Conservation (phyloP, 2,888 invertebrate species). For the Cosmia trapezina region DNA sequence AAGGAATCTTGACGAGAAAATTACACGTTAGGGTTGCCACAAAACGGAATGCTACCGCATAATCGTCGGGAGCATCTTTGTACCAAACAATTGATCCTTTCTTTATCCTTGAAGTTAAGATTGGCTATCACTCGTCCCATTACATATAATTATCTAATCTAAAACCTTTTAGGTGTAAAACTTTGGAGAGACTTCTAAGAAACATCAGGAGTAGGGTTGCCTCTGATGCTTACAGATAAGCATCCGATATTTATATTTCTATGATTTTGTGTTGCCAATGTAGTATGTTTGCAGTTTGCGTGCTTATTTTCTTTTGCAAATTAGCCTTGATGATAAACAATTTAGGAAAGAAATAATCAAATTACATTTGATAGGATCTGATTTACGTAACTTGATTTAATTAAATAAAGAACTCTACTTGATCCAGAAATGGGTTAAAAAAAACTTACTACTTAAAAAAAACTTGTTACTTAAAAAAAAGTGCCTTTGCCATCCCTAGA, state of each 20-base stretch:
- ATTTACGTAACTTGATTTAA: not conserved
- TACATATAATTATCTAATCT: slow-evolving; percentile 89
- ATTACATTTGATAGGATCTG: not conserved
- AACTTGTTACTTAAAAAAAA: too few relatives aligned
- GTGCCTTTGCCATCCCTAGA: slow-evolving; percentile 60
- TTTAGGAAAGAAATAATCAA: not conserved
- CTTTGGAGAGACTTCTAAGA: slow-evolving; percentile 86
- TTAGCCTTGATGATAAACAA: not conserved
- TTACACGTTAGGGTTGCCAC: slow-evolving; percentile 73
- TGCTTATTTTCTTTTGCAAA: not conserved
- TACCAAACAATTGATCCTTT: slow-evolving; percentile 74
- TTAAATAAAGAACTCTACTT: too few relatives aligned
- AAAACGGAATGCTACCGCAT: slow-evolving; percentile 81
- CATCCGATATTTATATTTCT: slow-evolving; percentile 10
- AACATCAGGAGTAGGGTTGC: slow-evolving; percentile 71
- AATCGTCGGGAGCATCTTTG: slow-evolving; percentile 81
- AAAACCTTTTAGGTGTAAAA: slow-evolving; percentile 89
- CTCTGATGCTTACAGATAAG: slow-evolving; percentile 43
- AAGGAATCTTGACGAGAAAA: slow-evolving; percentile 78
- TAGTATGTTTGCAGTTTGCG: not conserved
- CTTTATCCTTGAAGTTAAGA: slow-evolving; percentile 73
- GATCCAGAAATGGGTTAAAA: not conserved
- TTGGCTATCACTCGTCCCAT: slow-evolving; percentile 80
- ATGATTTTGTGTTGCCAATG: not conserved
- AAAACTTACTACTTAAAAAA: too few relatives aligned